Conservation (phyloP, 2,888 invertebrate species). For the Pediacus dermestoides region DNA sequence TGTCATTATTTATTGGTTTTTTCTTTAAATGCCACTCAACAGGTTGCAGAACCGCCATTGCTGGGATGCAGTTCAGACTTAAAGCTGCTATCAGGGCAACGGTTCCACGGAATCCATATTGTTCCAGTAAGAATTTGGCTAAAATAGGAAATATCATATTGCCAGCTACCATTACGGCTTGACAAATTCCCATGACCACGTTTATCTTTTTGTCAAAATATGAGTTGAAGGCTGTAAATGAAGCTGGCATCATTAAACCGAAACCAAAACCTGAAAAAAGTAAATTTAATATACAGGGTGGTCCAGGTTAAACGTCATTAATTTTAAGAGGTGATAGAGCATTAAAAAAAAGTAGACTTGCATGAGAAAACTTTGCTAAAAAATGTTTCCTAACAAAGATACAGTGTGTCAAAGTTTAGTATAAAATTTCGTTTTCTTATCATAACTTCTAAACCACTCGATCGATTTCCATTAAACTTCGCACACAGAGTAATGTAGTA, state of each 20-base stretch:
- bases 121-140: slow-evolving; percentile 58
- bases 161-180: slow-evolving; percentile 65
- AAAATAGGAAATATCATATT: slow-evolving; percentile 66
- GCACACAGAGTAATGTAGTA: too few species aligned
- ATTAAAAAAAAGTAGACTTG: too few species aligned
- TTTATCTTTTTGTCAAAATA: slow-evolving; percentile 69
- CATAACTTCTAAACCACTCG: too few species aligned
- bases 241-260: slow-evolving; percentile 69
- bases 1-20: slow-evolving; percentile 21
- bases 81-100: slow-evolving; percentile 63
- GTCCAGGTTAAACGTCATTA: too few species aligned
- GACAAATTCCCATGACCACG: slow-evolving; percentile 72
- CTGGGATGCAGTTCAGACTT: slow-evolving; percentile 64
- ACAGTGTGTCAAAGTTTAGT: too few species aligned
- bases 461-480: too few species aligned
- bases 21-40: slow-evolving; percentile 65
- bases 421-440: too few species aligned
- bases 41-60: slow-evolving; percentile 70
- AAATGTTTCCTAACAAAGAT: too few species aligned
- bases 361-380: too few species aligned
- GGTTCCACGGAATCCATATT: slow-evolving; percentile 70
- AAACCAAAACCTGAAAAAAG: slow-evolving; percentile 62
- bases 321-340: too few species aligned
- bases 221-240: slow-evolving; percentile 70
- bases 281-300: too few species aligned